These are phyloP conservation scores for Steatocranus sp. DNA, from an alignment of 2,797 vertebrate species.

Conservation along the genomic window DNA sequence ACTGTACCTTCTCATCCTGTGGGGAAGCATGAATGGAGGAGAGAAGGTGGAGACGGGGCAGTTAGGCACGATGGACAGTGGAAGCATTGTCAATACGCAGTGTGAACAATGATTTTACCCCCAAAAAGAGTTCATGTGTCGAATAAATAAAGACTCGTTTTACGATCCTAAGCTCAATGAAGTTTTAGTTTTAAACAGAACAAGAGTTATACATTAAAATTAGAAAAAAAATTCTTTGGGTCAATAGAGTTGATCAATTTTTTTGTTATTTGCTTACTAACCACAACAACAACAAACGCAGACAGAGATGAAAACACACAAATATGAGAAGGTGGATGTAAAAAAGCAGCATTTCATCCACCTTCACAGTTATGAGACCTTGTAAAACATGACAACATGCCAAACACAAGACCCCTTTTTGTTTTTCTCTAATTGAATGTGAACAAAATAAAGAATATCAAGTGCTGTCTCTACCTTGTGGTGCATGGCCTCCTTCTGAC, in stretches of 20 bases:
- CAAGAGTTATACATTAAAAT: neutral
- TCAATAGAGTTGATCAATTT: neutral
- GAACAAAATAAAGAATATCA: neutral
- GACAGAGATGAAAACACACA: neutral
- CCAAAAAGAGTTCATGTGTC: neutral
- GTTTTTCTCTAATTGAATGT: neutral
- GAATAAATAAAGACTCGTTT: neutral
- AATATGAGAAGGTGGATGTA: neutral
- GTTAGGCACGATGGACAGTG: slow-evolving; percentile 52
- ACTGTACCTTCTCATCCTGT: slow-evolving; percentile 98
- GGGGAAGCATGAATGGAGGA: slow-evolving; percentile 71
- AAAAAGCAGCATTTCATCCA: neutral
- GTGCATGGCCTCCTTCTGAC: slow-evolving; percentile 94
- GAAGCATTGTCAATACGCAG: neutral
- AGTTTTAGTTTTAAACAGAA: neutral
- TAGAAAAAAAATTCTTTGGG: neutral
- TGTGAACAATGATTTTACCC: neutral
- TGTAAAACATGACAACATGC: neutral
- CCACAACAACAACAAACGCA: neutral
- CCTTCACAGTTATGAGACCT: neutral
- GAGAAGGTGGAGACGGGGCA: slow-evolving; percentile 70
- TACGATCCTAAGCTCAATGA: fast-evolving
- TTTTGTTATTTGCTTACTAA: neutral
- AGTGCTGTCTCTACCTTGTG: slow-evolving; percentile 81
- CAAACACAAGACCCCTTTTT: neutral